A percentile compares a stretch with the other conserved stretches of the same genome.
Conservation (phyloP, 2,797 vertebrate species). For the Cephalopachus bancanus region DNA sequence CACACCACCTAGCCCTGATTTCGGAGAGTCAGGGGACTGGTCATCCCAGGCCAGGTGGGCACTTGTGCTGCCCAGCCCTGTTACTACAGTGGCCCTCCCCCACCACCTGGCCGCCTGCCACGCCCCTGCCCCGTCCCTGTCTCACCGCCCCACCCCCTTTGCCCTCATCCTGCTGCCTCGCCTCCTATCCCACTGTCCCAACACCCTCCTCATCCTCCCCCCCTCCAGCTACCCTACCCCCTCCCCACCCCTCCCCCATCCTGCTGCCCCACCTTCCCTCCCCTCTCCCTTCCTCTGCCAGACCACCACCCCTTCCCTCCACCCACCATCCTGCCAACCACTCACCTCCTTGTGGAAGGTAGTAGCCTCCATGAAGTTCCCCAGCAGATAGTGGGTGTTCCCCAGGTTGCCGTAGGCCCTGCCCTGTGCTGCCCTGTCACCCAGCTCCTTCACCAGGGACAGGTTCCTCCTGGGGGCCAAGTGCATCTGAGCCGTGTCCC, state of each 20-base stretch:
- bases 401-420: slow-evolving; percentile 97
- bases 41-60: too few species aligned
- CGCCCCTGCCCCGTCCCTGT: too few species aligned
- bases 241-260: too few species aligned
- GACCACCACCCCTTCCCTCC: too few species aligned
- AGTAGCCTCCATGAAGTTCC: slow-evolving; percentile 96
- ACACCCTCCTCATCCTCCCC: too few species aligned
- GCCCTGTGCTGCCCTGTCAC: slow-evolving; percentile 97
- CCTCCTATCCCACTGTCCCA: too few species aligned
- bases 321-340: fast-evolving
- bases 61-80: background rate
- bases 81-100: too few species aligned
- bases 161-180: too few species aligned
- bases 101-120: background rate
- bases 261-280: too few species aligned
- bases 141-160: too few species aligned
- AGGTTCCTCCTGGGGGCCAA: slow-evolving; percentile 94
- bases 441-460: slow-evolving; percentile 96
- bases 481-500: fast-evolving
- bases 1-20: background rate
- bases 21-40: background rate
- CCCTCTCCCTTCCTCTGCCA: too few species aligned
- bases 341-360: slow-evolving; percentile 98
- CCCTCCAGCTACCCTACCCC: too few species aligned
- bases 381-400: slow-evolving; percentile 97